Evolutionary conservation across 2,888 invertebrate genomes (phyloP), one percentile per base, ranked within the genome.

Genomic region (Phortica okadai): DNA sequence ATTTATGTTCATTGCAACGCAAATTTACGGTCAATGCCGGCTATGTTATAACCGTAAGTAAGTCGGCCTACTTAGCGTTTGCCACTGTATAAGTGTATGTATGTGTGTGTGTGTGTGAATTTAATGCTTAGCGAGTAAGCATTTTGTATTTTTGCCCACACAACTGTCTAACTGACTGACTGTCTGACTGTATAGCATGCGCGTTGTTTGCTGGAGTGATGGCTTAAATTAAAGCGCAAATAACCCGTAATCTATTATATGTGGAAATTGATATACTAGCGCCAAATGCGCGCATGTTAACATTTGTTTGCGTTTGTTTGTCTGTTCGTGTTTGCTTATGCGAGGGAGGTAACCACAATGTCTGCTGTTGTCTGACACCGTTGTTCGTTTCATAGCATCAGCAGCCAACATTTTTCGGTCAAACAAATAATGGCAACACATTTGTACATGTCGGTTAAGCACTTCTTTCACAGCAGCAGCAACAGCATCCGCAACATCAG

Each of bases 181-280:
- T 3, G 50, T 2, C 10, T 50, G 14, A 50, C 14, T 50, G 50
- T 14, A 50, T 11, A 14, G 50, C 50, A 50, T 50, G 50, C 50
- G 10, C 50, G 50, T 50, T 50, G 50, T 8, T 44, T 33, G 16
- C 4, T 42, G 67, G 80, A 87, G 80, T 84, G 85, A 87, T 86
- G 84, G 82, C 77, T 81, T 82, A 85, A 86, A 86, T 88, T 88
- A 86, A 86, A 86, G 83, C 81, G 85, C 81, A 86, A 84, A 86
- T 84, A 82, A 82, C 82, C 84, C 78, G 82, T 84, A 86, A 88
- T 86, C 84, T 83, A 84, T 87, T 83, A 84, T 80, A 79, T 81
- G 79, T 79, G 81, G 77, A 81, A 84, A 82, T 82, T 81, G 81
- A 84, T 84, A 82, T 77, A 82, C 79, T 77, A 77, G 75, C 79